phyloP scores from a whole-genome alignment of 1,140 invertebrate genomes.

The Akabosia matsudoensis region DNA sequence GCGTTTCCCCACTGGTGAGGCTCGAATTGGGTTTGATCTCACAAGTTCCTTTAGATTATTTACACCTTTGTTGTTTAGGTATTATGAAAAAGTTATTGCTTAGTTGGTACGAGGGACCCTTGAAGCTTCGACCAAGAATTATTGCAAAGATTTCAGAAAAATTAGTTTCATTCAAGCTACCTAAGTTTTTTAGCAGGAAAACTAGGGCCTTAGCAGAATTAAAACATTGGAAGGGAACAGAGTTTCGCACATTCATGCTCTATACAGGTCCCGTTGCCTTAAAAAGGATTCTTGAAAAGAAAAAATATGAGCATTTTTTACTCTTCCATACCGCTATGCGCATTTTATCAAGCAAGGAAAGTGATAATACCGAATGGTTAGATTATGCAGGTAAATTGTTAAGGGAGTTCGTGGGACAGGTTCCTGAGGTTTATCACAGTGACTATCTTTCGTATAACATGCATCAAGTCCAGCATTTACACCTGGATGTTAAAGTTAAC shows the following conservation, averaged over 20 bases:
- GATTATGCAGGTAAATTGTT: slow-evolving; percentile 9
- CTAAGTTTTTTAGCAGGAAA: slow-evolving; percentile 52
- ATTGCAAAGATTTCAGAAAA: background rate
- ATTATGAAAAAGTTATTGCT: slow-evolving; percentile 47
- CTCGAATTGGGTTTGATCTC: slow-evolving; percentile 35
- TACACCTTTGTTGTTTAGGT: slow-evolving; percentile 50
- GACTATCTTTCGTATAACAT: slow-evolving; percentile 30
- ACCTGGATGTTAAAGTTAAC: background rate
- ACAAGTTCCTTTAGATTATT: slow-evolving; percentile 49
- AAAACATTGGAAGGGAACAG: slow-evolving; percentile 55
- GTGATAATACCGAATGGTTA: background rate
- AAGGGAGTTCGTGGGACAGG: slow-evolving; percentile 20
- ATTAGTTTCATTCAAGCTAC: slow-evolving; percentile 38
- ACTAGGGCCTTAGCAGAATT: slow-evolving; percentile 50
- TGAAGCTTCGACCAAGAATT: slow-evolving; percentile 22
- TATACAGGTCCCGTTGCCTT: slow-evolving; percentile 52
- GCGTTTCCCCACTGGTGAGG: background rate
- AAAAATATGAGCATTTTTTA: slow-evolving; percentile 52
- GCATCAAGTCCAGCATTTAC: background rate
- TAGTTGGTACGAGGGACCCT: slow-evolving; percentile 47
- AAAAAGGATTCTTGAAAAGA: slow-evolving; percentile 45
- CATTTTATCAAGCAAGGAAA: slow-evolving; percentile 25
- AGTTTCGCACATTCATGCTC: slow-evolving; percentile 54
- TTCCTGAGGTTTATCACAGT: background rate
- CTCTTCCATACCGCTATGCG: slow-evolving; percentile 48